Evolutionary conservation across 1,140 invertebrate species (phyloP).

Genomic region (Anoplolepis gracilipes): DNA sequence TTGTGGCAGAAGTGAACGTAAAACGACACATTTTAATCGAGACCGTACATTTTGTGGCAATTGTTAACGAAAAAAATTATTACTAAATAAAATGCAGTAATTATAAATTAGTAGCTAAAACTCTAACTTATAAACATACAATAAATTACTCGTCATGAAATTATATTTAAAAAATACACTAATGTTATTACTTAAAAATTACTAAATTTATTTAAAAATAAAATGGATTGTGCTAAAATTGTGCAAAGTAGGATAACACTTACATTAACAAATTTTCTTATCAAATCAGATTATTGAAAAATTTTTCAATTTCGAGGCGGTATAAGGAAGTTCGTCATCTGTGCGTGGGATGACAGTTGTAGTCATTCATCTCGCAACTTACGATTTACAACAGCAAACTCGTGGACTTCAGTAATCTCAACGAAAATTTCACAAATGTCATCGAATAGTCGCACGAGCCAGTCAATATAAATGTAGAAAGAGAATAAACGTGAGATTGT

Average conservation of each 20-base stretch:
- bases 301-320: conserved; percentile 42
- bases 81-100: background rate
- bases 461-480: conserved; percentile 63
- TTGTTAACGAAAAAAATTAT: background rate
- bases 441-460: background rate
- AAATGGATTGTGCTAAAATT: background rate
- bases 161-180: background rate
- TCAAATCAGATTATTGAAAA: background rate
- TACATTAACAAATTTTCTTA: too few relatives aligned
- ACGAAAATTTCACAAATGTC: conserved; percentile 61
- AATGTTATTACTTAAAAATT: background rate
- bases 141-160: background rate
- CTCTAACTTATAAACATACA: background rate
- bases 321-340: conserved; percentile 28
- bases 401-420: conserved; percentile 35
- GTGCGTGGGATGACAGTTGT: conserved; percentile 56
- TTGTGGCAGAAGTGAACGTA: background rate
- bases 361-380: conserved; percentile 56
- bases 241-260: too few relatives aligned
- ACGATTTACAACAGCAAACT: conserved; percentile 64
- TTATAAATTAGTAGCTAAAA: background rate
- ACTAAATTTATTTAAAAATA: background rate
- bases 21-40: background rate
- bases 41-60: background rate
- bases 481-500: conserved; percentile 35